Evolutionary conservation across 1,140 invertebrate genomes (phyloP).

Genomic region (Drosophila leontia): DNA sequence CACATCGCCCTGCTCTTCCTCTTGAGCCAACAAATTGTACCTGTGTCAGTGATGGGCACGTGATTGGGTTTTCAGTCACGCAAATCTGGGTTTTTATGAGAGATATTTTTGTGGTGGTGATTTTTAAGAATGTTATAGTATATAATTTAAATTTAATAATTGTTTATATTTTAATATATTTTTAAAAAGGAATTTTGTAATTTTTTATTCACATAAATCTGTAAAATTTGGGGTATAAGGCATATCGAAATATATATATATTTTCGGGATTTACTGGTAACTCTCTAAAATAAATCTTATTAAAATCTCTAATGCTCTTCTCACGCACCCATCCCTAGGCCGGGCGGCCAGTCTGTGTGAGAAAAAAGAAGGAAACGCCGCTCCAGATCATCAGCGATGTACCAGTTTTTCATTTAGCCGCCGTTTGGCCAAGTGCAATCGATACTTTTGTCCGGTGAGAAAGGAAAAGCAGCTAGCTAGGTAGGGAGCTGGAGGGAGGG

Average conservation of each 20-base stretch:
- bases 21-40: constrained; percentile 44
- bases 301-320: neutral
- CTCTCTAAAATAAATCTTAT: neutral
- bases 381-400: constrained; percentile 39
- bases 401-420: constrained; percentile 71
- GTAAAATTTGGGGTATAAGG: neutral
- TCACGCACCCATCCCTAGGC: constrained; percentile 32
- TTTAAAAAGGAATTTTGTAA: neutral
- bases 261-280: neutral
- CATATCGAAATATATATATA: neutral
- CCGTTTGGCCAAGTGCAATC: constrained; percentile 73
- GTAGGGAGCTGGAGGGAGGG: neutral
- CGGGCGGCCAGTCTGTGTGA: constrained; percentile 44
- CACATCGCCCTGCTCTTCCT: constrained; percentile 43
- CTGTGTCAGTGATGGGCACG: constrained; percentile 48
- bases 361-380: constrained; percentile 42
- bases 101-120: neutral
- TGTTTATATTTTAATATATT: no score
- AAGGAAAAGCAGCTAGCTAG: constrained; percentile 15
- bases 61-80: constrained; percentile 28
- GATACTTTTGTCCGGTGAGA: constrained; percentile 66
- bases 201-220: neutral
- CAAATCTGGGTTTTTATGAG: neutral
- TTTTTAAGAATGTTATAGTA: neutral
- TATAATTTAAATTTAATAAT: no score